Evolutionary conservation across 2,797 vertebrate species (phyloP), one percentile per base, ranked within the genome.

Genomic region (Schizothorax lantsangensis): DNA sequence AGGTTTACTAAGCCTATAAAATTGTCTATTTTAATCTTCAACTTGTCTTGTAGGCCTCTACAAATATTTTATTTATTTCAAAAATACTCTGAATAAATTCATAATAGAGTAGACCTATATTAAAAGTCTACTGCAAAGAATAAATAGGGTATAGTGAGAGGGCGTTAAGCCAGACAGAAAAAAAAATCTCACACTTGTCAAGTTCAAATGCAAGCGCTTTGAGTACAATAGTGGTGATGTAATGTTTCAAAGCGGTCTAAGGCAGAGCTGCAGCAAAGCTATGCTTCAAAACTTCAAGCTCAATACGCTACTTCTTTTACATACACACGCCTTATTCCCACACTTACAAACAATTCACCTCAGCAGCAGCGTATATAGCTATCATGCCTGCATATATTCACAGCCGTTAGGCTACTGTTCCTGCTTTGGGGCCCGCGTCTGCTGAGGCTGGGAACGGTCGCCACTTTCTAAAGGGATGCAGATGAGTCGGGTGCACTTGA

Each of bases 401-500:
- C 72, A 95, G 93, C 92, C 91, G 92, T 93, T 95, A 93, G 92
- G 33, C 66, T 59, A 84, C 81, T 80, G 94, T 89, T 91, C 93
- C 93, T 95, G 94, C 93, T 96, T 95, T 93, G 93, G 94, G 96
- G 94, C 93, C 92, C 94, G 95, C 92, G 96, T 95, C 95, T 95
- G 95, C 94, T 94, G 95, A 95, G 95, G 93, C 90, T 96, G 96
- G 96, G 96, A 96, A 96, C 95, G 93, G 94, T 96, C 95, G 96
- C 94, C 94, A 96, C 96, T 97, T 97, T 97, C 93, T 95, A 96
- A 96, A 96, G 95, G 94, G 94, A 97, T 97, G 96, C 96, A 97
- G 97, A 97, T 97, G 96, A 97, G 96, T 96, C 96, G 96, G 95
- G 94, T 95, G 96, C 95, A 97, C 96, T 97, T 97, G 96, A 97